Conservation (phyloP, 1,140 invertebrate genomes). For the Mycetomoellerius zeteki region DNA sequence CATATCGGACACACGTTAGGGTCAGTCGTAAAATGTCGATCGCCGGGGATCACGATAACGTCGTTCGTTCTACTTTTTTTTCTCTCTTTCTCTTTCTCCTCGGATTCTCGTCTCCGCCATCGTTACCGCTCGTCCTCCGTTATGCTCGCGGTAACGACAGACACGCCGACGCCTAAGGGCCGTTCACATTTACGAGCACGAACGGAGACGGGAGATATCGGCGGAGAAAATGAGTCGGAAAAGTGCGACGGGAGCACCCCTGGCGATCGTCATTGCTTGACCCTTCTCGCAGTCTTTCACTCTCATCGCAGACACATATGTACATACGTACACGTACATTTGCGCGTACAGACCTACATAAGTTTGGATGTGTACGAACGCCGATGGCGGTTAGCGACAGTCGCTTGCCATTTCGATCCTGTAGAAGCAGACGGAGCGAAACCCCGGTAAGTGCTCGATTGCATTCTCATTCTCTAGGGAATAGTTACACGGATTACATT, state of each 20-base stretch:
- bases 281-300: constrained; percentile 74
- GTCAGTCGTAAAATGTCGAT: constrained; percentile 74
- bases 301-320: constrained; percentile 23
- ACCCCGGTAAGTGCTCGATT: constrained; percentile 79
- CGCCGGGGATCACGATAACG: constrained; percentile 62
- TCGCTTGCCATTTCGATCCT: constrained; percentile 43
- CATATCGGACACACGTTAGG: constrained; percentile 70
- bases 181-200: constrained; percentile 81
- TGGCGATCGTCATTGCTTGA: constrained; percentile 78
- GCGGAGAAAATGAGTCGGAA: constrained; percentile 81
- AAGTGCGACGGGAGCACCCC: constrained; percentile 78
- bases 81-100: constrained; percentile 3
- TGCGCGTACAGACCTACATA: background rate
- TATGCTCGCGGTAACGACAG: constrained; percentile 76
- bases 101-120: constrained; percentile 53
- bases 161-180: constrained; percentile 80
- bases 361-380: constrained; percentile 20
- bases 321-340: too few relatives aligned
- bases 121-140: constrained; percentile 73
- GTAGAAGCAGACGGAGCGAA: constrained; percentile 61
- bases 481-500: constrained; percentile 82
- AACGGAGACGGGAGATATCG: constrained; percentile 77
- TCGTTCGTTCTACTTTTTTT: constrained; percentile 62
- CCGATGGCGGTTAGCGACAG: constrained; percentile 63
- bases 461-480: constrained; percentile 78